Percentiles rank a stretch among this genome's conserved stretches.
Evolutionary conservation across 2,888 invertebrate genomes (phyloP).

Genomic region (Tachina grossa): DNA sequence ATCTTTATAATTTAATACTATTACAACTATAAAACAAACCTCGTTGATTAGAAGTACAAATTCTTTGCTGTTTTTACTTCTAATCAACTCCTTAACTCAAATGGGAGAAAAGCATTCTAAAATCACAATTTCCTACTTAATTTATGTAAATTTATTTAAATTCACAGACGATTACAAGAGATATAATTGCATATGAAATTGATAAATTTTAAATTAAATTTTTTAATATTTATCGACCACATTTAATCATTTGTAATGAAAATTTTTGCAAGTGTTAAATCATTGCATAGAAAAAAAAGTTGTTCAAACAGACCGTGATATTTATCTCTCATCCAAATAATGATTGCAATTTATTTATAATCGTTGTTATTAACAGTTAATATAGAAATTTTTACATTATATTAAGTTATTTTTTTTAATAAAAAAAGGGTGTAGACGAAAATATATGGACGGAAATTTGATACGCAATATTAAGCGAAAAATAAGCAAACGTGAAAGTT

Average conservation of each 20-base stretch:
- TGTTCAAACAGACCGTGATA: neutral
- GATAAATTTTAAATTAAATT: neutral
- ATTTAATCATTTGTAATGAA: constrained; percentile 38
- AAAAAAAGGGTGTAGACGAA: neutral
- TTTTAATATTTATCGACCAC: constrained; percentile 21
- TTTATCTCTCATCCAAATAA: constrained; percentile 52
- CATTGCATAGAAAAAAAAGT: neutral
- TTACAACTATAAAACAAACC: too few relatives aligned
- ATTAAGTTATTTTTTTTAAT: neutral
- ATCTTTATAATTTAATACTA: too few relatives aligned
- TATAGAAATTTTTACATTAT: constrained; percentile 2
- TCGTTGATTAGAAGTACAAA: too few relatives aligned
- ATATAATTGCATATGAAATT: constrained; percentile 4
- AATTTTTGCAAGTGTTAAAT: constrained; percentile 29
- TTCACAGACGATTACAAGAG: neutral
- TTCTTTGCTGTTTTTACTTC: too few relatives aligned
- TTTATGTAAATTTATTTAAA: constrained; percentile 2
- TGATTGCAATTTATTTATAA: constrained; percentile 50
- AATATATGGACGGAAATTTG: neutral
- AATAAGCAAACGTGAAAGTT: too few relatives aligned
- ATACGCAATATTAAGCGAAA: neutral
- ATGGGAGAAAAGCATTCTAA: too few relatives aligned
- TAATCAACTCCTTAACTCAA: too few relatives aligned
- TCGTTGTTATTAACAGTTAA: constrained; percentile 48
- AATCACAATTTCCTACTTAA: too few relatives aligned